Base-by-base conservation (phyloP, 2,888 invertebrate species). In the Melanophora roralis region DNA sequence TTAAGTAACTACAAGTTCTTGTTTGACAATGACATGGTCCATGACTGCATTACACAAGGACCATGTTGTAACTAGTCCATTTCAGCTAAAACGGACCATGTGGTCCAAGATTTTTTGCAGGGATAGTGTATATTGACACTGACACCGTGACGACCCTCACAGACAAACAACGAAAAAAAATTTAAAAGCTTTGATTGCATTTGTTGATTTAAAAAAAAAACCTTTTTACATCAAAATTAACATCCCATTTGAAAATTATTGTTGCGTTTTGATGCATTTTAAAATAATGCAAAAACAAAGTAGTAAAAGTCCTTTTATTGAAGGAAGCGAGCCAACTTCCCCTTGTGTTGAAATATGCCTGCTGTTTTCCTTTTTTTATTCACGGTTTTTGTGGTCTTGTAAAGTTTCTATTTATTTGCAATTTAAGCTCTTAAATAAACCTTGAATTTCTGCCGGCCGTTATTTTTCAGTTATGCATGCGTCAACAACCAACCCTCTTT, bases 351-450 rank as follows among this genome's bases (percentile, higher is more conserved):
- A 69, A 53, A 12, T 45, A 65, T 72, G 40, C 38, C 27, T 34
- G 51, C 49, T 62, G 62, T 34, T 23, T 21, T 7, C 36, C 12
- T 23, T 9, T 6, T 38, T 62, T 32, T 51, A 8, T 49, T 9
- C 21, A 9, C 14, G 32, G 32, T 43, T 11, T n/a, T 45, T 23
- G 81, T 74, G 84, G 85, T 84, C 83, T 83, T 81, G 83, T 84
- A 81, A 85, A 86, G 83, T 83, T 84, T 65, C 69, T 77, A 84
- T 83, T 86, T 85, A 87, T 85, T 82, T 82, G 74, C 81, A 65
- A 82, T 80, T 82, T 84, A 85, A 87, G 82, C 82, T 85, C 82
- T 82, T 71, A 77, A 82, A 82, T 80, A 83, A 86, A 81, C 84
- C 84, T 72, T 67, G 53, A 73, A 69, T 57, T 73, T 55, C 65